Conservation (phyloP, 2,888 invertebrate genomes). For the Drosophila engyochracea region DNA sequence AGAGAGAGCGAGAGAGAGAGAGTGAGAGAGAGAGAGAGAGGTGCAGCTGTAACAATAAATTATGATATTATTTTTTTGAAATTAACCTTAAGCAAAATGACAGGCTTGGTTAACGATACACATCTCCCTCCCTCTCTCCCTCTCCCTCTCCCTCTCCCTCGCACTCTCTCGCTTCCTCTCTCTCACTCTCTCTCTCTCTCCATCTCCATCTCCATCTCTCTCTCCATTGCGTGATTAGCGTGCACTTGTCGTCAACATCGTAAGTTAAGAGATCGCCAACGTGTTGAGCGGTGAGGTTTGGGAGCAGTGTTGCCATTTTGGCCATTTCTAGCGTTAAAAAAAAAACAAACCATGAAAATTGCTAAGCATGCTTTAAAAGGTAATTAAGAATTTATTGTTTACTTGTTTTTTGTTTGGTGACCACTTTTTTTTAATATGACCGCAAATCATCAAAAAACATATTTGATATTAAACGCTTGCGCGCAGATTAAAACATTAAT, state of each 20-base stretch:
- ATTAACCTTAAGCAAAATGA: slow-evolving; percentile 72
- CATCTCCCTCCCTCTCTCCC: background rate
- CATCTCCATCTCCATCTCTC: background rate
- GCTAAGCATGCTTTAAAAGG: background rate
- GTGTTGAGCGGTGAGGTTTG: background rate
- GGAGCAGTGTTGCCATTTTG: slow-evolving; percentile 5
- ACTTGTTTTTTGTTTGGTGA: background rate
- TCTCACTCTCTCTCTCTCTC: background rate
- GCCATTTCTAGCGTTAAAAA: slow-evolving; percentile 1
- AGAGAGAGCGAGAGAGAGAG: background rate
- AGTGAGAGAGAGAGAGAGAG: background rate
- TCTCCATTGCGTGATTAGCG: slow-evolving; percentile 60
- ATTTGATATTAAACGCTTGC: background rate
- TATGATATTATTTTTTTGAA: slow-evolving; percentile 79
- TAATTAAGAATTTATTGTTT: background rate
- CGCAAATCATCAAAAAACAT: background rate
- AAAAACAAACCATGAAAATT: too few species aligned
- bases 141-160: background rate
- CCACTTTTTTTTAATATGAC: background rate
- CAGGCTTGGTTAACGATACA: slow-evolving; percentile 38
- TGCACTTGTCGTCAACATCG: slow-evolving; percentile 67
- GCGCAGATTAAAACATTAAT: background rate
- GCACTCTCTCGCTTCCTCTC: background rate
- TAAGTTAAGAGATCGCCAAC: slow-evolving; percentile 48
- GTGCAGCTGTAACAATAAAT: slow-evolving; percentile 67